Evolutionary conservation across 2,888 invertebrate genomes (phyloP).

Genomic region (Drosophila mettleri): DNA sequence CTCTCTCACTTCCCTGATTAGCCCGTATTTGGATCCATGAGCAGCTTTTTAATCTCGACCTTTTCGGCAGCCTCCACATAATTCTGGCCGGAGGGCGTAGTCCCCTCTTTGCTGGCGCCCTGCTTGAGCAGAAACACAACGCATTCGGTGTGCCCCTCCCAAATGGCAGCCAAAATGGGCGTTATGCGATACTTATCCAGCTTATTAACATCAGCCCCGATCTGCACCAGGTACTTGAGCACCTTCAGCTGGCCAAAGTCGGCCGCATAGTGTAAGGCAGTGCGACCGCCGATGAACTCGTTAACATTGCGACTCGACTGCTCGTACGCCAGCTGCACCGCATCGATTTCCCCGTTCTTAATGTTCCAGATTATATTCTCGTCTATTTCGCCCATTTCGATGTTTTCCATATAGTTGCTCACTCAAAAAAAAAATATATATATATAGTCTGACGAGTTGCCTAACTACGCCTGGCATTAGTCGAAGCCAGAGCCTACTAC

Average conservation of each 20-base stretch:
- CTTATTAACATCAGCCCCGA: conserved; percentile 97
- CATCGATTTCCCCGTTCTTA: conserved; percentile 49
- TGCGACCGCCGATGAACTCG: conserved; percentile 93
- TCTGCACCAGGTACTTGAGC: conserved; percentile 93
- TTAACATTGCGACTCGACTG: conserved; percentile 88
- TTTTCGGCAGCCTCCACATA: conserved; percentile 50
- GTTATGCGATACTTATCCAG: conserved; percentile 97
- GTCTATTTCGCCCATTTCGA: conserved; percentile 26
- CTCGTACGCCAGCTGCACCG: conserved; percentile 32
- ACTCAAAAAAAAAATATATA: not conserved
- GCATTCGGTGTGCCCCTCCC: conserved; percentile 97
- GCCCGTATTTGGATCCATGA: not conserved
- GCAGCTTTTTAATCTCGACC: conserved; percentile 48
- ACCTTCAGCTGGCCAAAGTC: conserved; percentile 97
- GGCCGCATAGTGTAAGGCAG: conserved; percentile 96
- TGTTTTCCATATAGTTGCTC: not conserved
- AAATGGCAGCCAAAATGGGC: conserved; percentile 96
- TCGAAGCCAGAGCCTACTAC: not conserved
- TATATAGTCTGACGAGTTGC: conserved; percentile 5
- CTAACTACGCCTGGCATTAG: not conserved
- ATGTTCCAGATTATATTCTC: conserved; percentile 54
- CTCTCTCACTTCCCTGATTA: not conserved
- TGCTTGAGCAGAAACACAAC: conserved; percentile 94
- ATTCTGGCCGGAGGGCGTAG: conserved; percentile 44
- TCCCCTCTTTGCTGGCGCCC: conserved; percentile 82